Base-by-base conservation (phyloP, 2,113 vertebrate genomes). In the Tetraodon nigroviridis region DNA sequence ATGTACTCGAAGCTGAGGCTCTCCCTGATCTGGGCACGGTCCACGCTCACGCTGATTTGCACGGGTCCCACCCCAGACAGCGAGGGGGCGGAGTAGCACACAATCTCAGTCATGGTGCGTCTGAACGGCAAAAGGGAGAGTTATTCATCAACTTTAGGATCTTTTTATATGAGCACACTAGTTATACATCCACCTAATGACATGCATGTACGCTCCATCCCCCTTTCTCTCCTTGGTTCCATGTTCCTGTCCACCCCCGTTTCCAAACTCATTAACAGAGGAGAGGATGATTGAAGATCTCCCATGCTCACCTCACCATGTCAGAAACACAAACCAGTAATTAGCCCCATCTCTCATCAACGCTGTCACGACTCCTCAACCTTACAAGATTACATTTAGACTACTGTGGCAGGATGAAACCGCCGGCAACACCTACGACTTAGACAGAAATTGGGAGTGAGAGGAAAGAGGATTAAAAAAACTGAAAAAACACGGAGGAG, bases 1-100 rank as follows among this genome's bases (percentile, higher is more conserved):
- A 98, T 98, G 89, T 99, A 99, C 65, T 98, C 94, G 0, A 98
- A 99, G 14, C 87, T 86, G 71, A 99, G 74, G 12, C 83, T 95
- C 74, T 84, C 92, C 55, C 90, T 89, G 80, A 99, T 89, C 17
- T 85, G 93, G 14, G 97, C 95, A 3, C 85, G 90, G 83, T 99
- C 97, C 0, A 99, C 94, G 0, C 92, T 92, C 63, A 98, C 95
- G 0, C 90, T 94, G 70, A 98, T 93, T 3, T 91, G 93, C 3
- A 96, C 94, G 0, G 84, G 61, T n/a, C 95, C 93, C 19, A 97
- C 87, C 1, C 96, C 95, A 0, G 91, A 93, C 49, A 91, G 67
- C 0, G 95, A 98, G 0, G 95, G 93, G 0, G 96, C 93, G 0
- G 95, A 93, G 77, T 93, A 92, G 19, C 97, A 99, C 20, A 97